Conservation (phyloP, 2,113 vertebrate genomes). For the Indri indri region DNA sequence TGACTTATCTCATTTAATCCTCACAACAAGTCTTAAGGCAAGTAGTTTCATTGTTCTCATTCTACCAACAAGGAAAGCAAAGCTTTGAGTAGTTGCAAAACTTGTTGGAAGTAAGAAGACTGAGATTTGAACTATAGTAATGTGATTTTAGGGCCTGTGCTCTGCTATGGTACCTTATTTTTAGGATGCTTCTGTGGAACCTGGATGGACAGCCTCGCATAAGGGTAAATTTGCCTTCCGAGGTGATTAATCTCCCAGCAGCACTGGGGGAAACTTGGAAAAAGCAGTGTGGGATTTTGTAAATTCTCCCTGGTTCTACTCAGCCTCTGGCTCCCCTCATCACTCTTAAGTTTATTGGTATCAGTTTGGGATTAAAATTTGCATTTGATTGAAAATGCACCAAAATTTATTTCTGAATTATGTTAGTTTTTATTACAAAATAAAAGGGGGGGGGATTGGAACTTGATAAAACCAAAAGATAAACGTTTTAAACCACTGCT, state of each 20-base stretch:
- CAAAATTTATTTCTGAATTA: not conserved
- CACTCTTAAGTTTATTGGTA: not conserved
- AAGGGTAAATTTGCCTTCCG: no score
- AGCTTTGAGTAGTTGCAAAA: not conserved
- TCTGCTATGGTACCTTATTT: not conserved
- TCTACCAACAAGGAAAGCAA: not conserved
- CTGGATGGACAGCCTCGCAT: rapidly evolving
- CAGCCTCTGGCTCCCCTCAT: not conserved
- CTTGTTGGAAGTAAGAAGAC: not conserved
- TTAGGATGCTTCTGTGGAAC: not conserved
- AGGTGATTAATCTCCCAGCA: not conserved
- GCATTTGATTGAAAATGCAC: not conserved
- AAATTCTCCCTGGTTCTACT: not conserved
- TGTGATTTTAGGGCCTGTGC: not conserved
- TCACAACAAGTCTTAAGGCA: not conserved
- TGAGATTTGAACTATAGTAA: not conserved
- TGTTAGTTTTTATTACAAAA: not conserved
- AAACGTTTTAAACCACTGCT: not conserved
- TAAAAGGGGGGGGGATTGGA: not conserved
- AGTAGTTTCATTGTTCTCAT: not conserved
- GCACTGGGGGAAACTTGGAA: not conserved
- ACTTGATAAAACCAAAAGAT: not conserved
- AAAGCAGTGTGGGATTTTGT: not conserved
- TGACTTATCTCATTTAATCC: not conserved
- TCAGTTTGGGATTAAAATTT: not conserved